Evolutionary conservation across 2,888 invertebrate species (phyloP).

Genomic region (Hirtodrosophila alboralis): DNA sequence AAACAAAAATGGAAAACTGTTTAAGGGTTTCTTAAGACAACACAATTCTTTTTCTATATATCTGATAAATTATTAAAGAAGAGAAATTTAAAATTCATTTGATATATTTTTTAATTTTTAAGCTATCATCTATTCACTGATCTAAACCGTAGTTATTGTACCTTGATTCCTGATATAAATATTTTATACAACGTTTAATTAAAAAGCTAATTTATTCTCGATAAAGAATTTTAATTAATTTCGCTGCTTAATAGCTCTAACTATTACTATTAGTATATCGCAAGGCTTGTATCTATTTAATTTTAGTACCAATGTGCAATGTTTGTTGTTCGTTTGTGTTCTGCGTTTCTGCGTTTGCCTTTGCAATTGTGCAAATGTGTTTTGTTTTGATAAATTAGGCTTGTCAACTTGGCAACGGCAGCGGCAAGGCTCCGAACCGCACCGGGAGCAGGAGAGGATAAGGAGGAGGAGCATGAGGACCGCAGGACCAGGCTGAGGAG

Average conservation of each 20-base stretch:
- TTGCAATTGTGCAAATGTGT: slow-evolving; percentile 81
- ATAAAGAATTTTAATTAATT: neutral
- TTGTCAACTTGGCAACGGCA: slow-evolving; percentile 78
- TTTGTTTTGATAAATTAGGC: slow-evolving; percentile 83
- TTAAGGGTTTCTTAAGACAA: no score
- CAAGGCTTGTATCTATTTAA: neutral
- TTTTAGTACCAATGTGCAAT: slow-evolving; percentile 53
- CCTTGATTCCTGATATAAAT: no score
- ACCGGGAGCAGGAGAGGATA: slow-evolving; percentile 29
- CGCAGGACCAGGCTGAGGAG: slow-evolving; percentile 34
- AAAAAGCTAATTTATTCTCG: no score
- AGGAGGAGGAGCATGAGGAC: slow-evolving; percentile 21
- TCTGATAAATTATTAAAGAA: no score
- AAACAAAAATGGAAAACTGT: no score
- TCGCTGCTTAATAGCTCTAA: neutral
- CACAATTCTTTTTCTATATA: no score
- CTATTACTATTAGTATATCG: neutral
- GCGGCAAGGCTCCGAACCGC: slow-evolving; percentile 59
- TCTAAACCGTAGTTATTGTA: no score
- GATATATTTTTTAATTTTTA: no score
- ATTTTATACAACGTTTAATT: no score
- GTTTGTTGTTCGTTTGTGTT: slow-evolving; percentile 61
- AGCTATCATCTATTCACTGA: no score
- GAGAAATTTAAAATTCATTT: no score
- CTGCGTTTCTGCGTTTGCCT: slow-evolving; percentile 71